These are phyloP conservation scores for Leptatherina wallacei DNA, from an alignment of 2,797 vertebrate genomes.

Conservation along the genomic window DNA sequence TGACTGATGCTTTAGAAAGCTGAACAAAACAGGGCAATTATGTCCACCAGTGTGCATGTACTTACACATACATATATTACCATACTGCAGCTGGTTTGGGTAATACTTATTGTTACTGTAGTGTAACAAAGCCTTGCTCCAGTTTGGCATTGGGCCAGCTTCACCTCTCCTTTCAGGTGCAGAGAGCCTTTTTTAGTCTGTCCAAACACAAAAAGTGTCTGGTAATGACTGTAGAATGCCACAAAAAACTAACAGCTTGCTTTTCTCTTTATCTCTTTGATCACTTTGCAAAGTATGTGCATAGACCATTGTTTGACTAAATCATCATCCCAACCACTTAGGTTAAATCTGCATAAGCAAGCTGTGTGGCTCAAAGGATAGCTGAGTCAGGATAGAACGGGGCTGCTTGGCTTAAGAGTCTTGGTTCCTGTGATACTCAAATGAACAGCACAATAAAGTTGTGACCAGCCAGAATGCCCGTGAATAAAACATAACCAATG, in stretches of 20 bases:
- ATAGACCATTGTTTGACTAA: constrained; percentile 48
- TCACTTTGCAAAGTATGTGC: constrained; percentile 27
- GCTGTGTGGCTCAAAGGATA: constrained; percentile 68
- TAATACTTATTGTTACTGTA: constrained; percentile 42
- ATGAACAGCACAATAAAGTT: constrained; percentile 63
- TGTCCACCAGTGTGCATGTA: constrained; percentile 55
- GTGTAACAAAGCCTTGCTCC: constrained; percentile 48
- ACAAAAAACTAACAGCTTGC: constrained; percentile 33
- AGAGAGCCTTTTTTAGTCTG: constrained; percentile 37
- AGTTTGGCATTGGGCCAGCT: constrained; percentile 32
- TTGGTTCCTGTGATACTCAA: constrained; percentile 45
- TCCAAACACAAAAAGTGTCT: constrained; percentile 49
- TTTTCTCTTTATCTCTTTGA: constrained; percentile 33
- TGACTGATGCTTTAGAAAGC: constrained; percentile 74
- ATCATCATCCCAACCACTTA: constrained; percentile 47
- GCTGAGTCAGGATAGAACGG: constrained; percentile 63
- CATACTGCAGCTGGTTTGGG: constrained; percentile 16
- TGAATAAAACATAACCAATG: constrained; percentile 74
- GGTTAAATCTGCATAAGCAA: constrained; percentile 72
- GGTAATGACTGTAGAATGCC: constrained; percentile 19
- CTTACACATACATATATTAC: constrained; percentile 49
- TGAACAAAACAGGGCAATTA: constrained; percentile 56
- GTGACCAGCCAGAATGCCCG: constrained; percentile 58
- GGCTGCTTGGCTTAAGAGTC: constrained; percentile 47
- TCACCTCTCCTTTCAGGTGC: neutral